These are phyloP conservation scores for Trilocha varians DNA, from an alignment of 2,888 invertebrate species.

Conservation along the genomic window DNA sequence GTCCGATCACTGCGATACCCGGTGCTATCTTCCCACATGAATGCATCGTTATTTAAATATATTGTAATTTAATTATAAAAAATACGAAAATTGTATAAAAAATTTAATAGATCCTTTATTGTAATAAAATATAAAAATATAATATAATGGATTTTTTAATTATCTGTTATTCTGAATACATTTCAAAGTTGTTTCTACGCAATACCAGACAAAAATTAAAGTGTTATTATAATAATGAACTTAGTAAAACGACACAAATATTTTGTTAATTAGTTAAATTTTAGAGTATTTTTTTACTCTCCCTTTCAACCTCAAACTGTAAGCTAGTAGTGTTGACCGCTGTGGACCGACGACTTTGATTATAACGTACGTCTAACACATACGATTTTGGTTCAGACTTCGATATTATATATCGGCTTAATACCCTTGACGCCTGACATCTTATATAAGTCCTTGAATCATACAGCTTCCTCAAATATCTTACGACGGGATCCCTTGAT, in stretches of 20 bases:
- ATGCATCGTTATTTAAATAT: constrained; percentile 80
- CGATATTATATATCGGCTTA: not conserved
- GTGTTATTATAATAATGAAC: too few relatives aligned
- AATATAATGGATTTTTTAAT: too few relatives aligned
- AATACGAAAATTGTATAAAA: constrained; percentile 19
- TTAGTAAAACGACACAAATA: too few relatives aligned
- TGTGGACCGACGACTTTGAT: not conserved
- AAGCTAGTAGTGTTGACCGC: not conserved
- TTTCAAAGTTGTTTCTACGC: too few relatives aligned
- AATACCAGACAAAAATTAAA: too few relatives aligned
- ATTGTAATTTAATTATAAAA: too few relatives aligned
- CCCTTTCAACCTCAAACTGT: not conserved
- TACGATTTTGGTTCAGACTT: not conserved
- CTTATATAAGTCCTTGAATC: not conserved
- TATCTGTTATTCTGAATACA: too few relatives aligned
- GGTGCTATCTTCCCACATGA: constrained; percentile 76
- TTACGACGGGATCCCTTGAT: constrained; percentile 20
- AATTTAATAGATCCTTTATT: constrained; percentile 58
- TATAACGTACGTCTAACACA: not conserved
- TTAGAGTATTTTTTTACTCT: not conserved
- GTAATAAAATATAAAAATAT: constrained; percentile 52
- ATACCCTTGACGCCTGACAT: not conserved
- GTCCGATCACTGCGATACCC: constrained; percentile 63
- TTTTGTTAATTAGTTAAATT: too few relatives aligned
- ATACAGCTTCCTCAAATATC: not conserved